Conservation (phyloP, 2,797 vertebrate species). For the Sebastes aleutianus region DNA sequence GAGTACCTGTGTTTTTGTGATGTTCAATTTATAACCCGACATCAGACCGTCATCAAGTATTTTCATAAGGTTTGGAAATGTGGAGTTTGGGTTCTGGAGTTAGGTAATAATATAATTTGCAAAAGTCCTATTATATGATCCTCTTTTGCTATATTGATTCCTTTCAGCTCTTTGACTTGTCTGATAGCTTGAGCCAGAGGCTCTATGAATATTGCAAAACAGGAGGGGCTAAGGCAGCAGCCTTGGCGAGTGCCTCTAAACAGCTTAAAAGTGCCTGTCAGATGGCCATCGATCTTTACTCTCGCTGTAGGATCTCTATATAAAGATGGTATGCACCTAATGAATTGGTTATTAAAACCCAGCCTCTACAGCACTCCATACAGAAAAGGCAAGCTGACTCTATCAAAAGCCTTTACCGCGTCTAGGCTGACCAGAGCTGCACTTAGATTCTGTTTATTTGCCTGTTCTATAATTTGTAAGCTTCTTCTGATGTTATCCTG, state of each 20-base stretch:
- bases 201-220: not conserved
- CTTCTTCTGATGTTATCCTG: constrained; percentile 11
- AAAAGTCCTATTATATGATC: not conserved
- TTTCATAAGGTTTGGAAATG: not conserved
- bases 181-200: not conserved
- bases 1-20: not conserved
- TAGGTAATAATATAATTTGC: not conserved
- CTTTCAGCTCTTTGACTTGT: not conserved
- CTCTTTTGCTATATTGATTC: not conserved
- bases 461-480: not conserved
- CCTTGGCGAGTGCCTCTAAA: no score
- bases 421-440: no score
- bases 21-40: not conserved
- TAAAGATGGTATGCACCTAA: no score
- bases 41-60: not conserved
- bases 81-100: not conserved
- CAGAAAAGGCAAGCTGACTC: no score
- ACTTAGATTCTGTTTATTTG: no score
- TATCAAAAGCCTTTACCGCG: no score
- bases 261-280: no score
- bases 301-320: no score
- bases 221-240: no score
- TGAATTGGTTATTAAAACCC: no score
- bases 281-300: no score
- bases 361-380: no score